phyloP scores from a whole-genome alignment of 2,797 vertebrate species.

The Tenualosa thibaudeaui region DNA sequence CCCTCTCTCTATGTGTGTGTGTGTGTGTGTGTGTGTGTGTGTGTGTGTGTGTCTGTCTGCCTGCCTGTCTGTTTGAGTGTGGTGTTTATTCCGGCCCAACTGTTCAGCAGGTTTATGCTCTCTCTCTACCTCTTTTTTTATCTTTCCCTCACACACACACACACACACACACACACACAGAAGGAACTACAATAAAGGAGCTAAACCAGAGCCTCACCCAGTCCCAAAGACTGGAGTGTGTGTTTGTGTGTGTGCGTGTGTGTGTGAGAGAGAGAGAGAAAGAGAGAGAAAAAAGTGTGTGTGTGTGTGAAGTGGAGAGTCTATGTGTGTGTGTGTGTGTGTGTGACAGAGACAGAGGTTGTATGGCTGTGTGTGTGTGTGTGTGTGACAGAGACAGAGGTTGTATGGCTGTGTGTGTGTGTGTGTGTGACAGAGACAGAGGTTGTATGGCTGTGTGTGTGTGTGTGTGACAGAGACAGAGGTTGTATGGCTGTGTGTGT shows the following conservation, averaged over 20 bases:
- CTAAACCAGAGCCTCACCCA: no score
- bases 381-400: no score
- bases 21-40: background rate
- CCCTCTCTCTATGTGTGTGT: background rate
- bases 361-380: no score
- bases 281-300: no score
- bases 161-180: slow-evolving; percentile 3
- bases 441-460: background rate
- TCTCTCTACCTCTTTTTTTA: no score
- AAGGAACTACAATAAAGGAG: no score
- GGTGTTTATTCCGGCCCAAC: background rate
- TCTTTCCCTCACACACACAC: background rate
- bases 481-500: background rate
- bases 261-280: no score
- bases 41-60: background rate
- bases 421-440: background rate
- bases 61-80: background rate
- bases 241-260: no score
- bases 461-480: background rate
- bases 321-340: background rate
- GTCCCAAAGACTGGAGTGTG: no score
- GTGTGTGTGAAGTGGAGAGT: no score
- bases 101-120: no score
- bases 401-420: background rate
- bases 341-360: no score